Evolutionary conservation across 2,888 invertebrate genomes (phyloP).

Genomic region (Agrilus biguttatus): DNA sequence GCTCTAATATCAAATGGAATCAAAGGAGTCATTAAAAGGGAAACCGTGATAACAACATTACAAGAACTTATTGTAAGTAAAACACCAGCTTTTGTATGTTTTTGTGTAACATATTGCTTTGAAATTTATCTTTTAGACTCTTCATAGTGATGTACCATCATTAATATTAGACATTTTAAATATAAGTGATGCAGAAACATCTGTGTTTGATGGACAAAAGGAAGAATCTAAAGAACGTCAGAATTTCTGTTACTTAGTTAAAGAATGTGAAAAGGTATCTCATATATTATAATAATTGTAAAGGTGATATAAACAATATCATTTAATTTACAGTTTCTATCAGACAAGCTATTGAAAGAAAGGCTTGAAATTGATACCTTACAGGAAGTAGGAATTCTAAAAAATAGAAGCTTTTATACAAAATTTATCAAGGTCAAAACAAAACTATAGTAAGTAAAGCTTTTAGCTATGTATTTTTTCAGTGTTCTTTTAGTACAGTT

Average conservation of each 20-base stretch:
- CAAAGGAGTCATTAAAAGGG: conserved; percentile 62
- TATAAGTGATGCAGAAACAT: conserved; percentile 72
- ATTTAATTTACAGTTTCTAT: conserved; percentile 39
- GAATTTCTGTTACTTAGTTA: conserved; percentile 63
- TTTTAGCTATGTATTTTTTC: neutral
- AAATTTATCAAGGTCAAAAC: conserved; percentile 98
- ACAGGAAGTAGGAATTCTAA: conserved; percentile 80
- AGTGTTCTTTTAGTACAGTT: neutral
- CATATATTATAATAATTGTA: neutral
- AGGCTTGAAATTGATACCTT: conserved; percentile 86
- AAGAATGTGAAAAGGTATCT: conserved; percentile 61
- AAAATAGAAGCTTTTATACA: conserved; percentile 79
- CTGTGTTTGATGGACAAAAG: conserved; percentile 43
- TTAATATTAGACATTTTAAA: conserved; percentile 74
- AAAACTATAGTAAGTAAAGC: conserved; percentile 79
- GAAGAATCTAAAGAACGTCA: conserved; percentile 49
- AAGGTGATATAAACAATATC: neutral
- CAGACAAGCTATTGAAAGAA: conserved; percentile 81
- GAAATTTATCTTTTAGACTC: conserved; percentile 37
- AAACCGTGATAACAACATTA: conserved; percentile 56
- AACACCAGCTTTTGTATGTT: neutral
- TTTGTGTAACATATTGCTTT: neutral
- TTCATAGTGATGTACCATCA: conserved; percentile 69
- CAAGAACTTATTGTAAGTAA: conserved; percentile 61
- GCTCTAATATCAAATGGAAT: conserved; percentile 68